phyloP scores from a whole-genome alignment of 2,797 vertebrate genomes.

The Taenioides sp. region DNA sequence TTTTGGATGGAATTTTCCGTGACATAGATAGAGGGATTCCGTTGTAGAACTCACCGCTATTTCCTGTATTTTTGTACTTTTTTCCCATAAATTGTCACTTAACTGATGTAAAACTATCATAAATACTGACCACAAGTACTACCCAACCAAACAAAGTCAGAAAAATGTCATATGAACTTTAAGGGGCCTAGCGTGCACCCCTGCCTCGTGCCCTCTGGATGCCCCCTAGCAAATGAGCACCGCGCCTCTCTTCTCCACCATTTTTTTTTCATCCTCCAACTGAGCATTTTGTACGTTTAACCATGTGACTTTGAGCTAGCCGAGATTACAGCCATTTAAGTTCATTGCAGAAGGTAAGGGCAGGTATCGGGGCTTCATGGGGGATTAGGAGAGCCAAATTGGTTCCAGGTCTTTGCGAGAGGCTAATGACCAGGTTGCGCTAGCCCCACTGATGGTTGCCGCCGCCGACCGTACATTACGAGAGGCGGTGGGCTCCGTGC shows the following conservation, averaged over 20 bases:
- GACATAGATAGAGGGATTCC: too few relatives aligned
- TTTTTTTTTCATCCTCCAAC: conserved; percentile 13
- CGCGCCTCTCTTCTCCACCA: conserved; percentile 54
- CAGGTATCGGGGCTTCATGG: conserved; percentile 89
- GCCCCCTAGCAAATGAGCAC: conserved; percentile 72
- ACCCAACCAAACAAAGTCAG: too few relatives aligned
- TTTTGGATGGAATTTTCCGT: too few relatives aligned
- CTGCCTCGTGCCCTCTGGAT: conserved; percentile 70
- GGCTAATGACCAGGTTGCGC: conserved; percentile 85
- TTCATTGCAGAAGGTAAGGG: conserved; percentile 89
- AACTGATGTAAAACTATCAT: too few relatives aligned
- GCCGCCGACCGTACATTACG: conserved; percentile 54
- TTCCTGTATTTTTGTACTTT: too few relatives aligned
- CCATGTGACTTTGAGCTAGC: conserved; percentile 75
- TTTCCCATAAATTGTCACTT: too few relatives aligned
- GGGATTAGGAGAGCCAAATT: conserved; percentile 93
- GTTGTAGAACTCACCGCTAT: too few relatives aligned
- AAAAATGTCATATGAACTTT: conserved; percentile 3
- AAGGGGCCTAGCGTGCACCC: conserved; percentile 60
- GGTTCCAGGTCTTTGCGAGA: conserved; percentile 89
- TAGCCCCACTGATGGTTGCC: conserved; percentile 59
- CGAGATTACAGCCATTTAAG: conserved; percentile 88
- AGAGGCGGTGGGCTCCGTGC: conserved; percentile 56
- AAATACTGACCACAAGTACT: too few relatives aligned
- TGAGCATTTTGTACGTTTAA: conserved; percentile 75